Evolutionary conservation across 2,888 invertebrate genomes (phyloP), one percentile per base, ranked within the genome.

Genomic region (Hydrotaea cyrtoneurina): DNA sequence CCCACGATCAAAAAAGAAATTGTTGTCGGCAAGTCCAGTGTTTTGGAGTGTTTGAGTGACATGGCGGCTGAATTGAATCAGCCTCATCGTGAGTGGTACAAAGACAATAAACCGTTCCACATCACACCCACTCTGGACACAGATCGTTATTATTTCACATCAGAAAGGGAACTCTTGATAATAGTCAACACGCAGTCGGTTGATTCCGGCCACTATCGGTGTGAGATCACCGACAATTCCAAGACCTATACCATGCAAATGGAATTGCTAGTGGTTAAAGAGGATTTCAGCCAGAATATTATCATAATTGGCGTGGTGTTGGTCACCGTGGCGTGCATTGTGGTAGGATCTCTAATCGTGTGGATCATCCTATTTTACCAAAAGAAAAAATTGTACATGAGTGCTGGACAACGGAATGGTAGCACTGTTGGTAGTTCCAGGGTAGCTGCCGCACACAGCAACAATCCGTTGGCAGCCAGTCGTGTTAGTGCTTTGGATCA

Each of bases 141-240:
- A 2, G 96, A 96, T 86, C 94, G 98, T 0, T 96, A 98, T 92
- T 97, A 96, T 91, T 96, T 98, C 88, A 96, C 98, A 3, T 96
- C 96, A 46, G 96, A 97, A 90, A 96, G 97, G 92, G 98, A 98
- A 91, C 93, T 98, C 78, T 93, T 98, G 75, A 95, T 98, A 66
- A 98, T 98, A 87, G 95, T 97, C 57, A 96, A 97, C 89, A 95
- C 96, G 0, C 94, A 95, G 86, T 91, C 94, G 3, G 93, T 93
- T 86, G 98, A 98, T 93, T 96, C 96, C 39, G 98, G 98, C 0
- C 94, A 94, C 82, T 98, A 98, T 93, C 96, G 97, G 88, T 99
- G 98, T 93, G 96, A 96, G 91, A 96, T 98, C 91, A 96, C 96
- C 59, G 98, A 98, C 93, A 90, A 89, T 17, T 88, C 89, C 13